Percentiles rank a stretch among this genome's conserved stretches.
Conservation (phyloP, 2,888 invertebrate genomes). For the Mimumesa dahlbomi region DNA sequence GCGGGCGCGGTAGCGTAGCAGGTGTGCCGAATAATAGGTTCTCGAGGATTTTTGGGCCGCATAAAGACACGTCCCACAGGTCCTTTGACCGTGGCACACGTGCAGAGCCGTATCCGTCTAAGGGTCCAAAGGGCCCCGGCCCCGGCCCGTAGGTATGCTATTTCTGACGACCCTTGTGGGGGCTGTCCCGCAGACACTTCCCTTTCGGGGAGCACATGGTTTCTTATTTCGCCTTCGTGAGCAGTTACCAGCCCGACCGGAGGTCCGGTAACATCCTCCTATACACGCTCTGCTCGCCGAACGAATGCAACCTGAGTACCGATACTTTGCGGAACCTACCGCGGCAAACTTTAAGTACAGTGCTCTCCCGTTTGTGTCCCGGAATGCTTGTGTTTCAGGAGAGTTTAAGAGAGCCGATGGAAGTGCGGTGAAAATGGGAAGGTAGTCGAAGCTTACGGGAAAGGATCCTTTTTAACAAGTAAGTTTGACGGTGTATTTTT, state of each 20-base stretch:
- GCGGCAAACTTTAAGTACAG: not conserved
- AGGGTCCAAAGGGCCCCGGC: slow-evolving; percentile 12
- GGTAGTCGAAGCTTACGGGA: not conserved
- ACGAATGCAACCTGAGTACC: not conserved
- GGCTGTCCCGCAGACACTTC: slow-evolving; percentile 59
- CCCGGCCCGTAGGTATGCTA: slow-evolving; percentile 34
- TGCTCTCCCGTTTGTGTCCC: too few species aligned
- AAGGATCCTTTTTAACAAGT: not conserved
- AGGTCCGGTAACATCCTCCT: not conserved
- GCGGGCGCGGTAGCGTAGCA: not conserved
- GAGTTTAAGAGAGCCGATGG: not conserved
- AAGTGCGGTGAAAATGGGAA: not conserved
- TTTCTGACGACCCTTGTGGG: slow-evolving; percentile 63
- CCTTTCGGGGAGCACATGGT: slow-evolving; percentile 60
- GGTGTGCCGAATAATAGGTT: not conserved
- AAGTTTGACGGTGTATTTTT: too few species aligned
- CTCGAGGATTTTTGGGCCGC: not conserved
- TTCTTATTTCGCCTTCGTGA: slow-evolving; percentile 58
- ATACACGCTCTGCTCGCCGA: not conserved
- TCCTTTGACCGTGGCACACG: slow-evolving; percentile 9
- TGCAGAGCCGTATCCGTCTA: not conserved
- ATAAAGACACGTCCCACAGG: not conserved
- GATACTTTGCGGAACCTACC: not conserved
- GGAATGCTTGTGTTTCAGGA: too few species aligned
- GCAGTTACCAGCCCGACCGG: slow-evolving; percentile 36